phyloP scores from a whole-genome alignment of 1,140 invertebrate genomes.

The Teleogryllus occipitalis region DNA sequence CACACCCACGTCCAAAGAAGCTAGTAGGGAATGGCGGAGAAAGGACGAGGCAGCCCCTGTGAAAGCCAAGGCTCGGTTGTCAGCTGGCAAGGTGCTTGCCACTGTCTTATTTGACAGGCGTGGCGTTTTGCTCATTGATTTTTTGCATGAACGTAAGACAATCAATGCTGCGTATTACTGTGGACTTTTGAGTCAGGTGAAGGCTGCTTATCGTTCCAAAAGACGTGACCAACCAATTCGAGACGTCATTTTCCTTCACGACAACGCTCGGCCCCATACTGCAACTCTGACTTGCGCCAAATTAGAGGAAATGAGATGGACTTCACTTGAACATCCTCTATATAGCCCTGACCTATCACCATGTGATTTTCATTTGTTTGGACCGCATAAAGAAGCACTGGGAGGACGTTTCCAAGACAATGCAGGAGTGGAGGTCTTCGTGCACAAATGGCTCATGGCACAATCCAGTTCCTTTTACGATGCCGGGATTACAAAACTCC shows the following conservation, averaged over 20 bases:
- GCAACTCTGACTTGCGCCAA: neutral
- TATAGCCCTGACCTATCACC: neutral
- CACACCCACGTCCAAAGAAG: neutral
- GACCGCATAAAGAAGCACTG: neutral
- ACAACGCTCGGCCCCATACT: too few species aligned
- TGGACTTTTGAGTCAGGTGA: neutral
- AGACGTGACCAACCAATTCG: neutral
- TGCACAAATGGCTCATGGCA: conserved; percentile 8
- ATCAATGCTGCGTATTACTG: neutral
- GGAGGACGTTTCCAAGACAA: conserved; percentile 3
- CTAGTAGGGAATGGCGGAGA: neutral
- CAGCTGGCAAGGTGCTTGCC: neutral
- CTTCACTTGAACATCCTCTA: neutral
- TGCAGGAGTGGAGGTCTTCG: neutral
- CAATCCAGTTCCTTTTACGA: neutral
- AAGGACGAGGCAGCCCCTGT: neutral
- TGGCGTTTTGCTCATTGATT: neutral
- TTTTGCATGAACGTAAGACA: neutral
- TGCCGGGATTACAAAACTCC: neutral
- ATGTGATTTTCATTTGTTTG: neutral
- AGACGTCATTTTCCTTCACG: too few species aligned
- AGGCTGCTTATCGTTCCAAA: too few species aligned
- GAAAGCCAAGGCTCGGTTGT: neutral
- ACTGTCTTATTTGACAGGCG: neutral
- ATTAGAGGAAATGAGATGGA: neutral